These are phyloP conservation scores for Andrena hattorfiana DNA, from an alignment of 2,888 invertebrate species.

Conservation along the genomic window DNA sequence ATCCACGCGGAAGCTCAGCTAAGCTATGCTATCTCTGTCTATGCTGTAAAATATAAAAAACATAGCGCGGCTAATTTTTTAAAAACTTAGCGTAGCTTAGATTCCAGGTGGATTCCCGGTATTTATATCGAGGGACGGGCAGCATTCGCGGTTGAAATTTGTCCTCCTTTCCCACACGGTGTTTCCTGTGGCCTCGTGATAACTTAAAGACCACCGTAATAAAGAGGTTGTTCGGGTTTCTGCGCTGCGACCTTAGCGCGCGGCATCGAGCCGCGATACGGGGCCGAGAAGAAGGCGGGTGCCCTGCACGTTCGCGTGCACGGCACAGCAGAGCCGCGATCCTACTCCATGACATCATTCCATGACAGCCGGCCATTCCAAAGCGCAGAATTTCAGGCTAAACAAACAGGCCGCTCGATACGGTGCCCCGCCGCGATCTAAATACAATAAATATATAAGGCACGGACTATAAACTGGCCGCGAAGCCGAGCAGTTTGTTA, in stretches of 20 bases:
- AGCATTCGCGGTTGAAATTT: too few relatives aligned
- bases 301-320: constrained; percentile 7
- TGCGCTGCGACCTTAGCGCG: background rate
- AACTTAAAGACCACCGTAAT: background rate
- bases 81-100: too few relatives aligned
- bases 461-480: constrained; percentile 64
- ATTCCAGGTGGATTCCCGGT: too few relatives aligned
- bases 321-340: constrained; percentile 47
- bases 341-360: constrained; percentile 84
- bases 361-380: constrained; percentile 83
- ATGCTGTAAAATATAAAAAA: too few relatives aligned
- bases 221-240: constrained; percentile 1
- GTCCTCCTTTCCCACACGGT: too few relatives aligned
- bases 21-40: too few relatives aligned
- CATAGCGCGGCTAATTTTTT: too few relatives aligned
- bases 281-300: background rate
- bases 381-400: constrained; percentile 80
- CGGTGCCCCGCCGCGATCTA: constrained; percentile 73
- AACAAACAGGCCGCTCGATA: constrained; percentile 79
- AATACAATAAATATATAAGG: constrained; percentile 76
- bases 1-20: too few relatives aligned
- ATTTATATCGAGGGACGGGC: too few relatives aligned
- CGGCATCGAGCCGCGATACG: constrained; percentile 17
- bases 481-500: constrained; percentile 65
- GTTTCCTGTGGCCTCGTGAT: background rate